Percentiles rank a stretch among this genome's conserved stretches.
Conservation (phyloP, 2,888 invertebrate genomes). For the Pammene fasciana region DNA sequence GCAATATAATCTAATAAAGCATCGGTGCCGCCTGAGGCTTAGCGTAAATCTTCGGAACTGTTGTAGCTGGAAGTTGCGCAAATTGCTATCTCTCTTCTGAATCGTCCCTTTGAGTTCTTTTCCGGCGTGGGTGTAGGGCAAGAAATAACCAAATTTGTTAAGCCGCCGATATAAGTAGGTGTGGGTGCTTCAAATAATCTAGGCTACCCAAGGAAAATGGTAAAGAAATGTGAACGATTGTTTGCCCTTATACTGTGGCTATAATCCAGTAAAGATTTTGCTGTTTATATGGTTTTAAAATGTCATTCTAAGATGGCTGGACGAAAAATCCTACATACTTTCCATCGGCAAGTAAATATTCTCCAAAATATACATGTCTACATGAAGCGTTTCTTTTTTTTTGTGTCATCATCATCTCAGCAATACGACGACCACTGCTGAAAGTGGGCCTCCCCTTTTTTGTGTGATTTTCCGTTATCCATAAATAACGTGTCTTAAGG, state of each 20-base stretch:
- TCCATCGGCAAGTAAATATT: too few relatives aligned
- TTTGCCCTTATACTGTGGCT: background rate
- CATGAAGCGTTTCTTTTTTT: too few relatives aligned
- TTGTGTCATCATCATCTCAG: too few relatives aligned
- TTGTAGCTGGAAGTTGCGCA: constrained; percentile 56
- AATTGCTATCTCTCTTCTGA: constrained; percentile 69
- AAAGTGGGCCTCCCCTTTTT: too few relatives aligned
- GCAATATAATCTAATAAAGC: constrained; percentile 40
- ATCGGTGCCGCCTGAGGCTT: constrained; percentile 32
- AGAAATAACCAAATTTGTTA: constrained; percentile 4
- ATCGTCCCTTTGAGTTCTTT: constrained; percentile 52
- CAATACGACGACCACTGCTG: too few relatives aligned
- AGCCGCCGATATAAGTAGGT: background rate
- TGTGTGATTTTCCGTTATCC: too few relatives aligned
- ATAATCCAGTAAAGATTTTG: too few relatives aligned
- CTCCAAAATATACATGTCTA: too few relatives aligned
- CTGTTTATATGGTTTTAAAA: too few relatives aligned
- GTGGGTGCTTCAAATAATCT: background rate
- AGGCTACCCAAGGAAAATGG: background rate
- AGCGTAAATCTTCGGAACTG: constrained; percentile 36
- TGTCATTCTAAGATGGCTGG: too few relatives aligned
- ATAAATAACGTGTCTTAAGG: too few relatives aligned
- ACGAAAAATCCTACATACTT: too few relatives aligned
- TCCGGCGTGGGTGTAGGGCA: constrained; percentile 22
- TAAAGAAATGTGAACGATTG: background rate